Percentiles rank a stretch among this genome's conserved stretches.
These are phyloP conservation scores for Garrulus glandarius DNA, from an alignment of 2,797 vertebrate species.

Conservation along the genomic window DNA sequence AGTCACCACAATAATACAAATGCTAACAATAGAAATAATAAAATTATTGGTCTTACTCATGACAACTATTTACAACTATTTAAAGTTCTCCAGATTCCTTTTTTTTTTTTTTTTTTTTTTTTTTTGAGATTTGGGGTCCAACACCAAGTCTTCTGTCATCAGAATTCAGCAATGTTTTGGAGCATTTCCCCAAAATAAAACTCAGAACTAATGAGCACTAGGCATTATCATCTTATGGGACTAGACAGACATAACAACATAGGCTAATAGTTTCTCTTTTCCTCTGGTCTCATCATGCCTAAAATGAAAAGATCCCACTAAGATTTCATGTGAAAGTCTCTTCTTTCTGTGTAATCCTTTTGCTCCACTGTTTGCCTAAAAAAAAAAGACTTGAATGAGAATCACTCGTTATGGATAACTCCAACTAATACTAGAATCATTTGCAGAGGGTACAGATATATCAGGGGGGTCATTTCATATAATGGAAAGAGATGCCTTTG, in stretches of 20 bases:
- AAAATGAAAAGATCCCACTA: not conserved
- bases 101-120: not conserved
- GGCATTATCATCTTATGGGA: not conserved
- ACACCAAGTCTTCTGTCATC: not conserved
- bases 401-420: accelerated
- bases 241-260: not conserved
- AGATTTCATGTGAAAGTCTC: not conserved
- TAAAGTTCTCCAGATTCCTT: not conserved
- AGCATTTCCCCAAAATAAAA: not conserved
- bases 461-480: not conserved
- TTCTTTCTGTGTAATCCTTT: not conserved
- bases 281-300: not conserved
- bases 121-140: not conserved
- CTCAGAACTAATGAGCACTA: not conserved
- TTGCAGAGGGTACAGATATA: not conserved
- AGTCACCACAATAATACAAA: not conserved
- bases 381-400: not conserved
- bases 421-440: not conserved
- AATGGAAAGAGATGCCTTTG: not conserved
- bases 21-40: not conserved
- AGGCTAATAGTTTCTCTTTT: not conserved
- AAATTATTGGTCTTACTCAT: not conserved
- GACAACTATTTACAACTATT: not conserved
- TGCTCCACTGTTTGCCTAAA: not conserved
- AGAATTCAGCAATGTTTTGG: not conserved